phyloP scores from a whole-genome alignment of 2,888 invertebrate genomes.

The Dione juno region DNA sequence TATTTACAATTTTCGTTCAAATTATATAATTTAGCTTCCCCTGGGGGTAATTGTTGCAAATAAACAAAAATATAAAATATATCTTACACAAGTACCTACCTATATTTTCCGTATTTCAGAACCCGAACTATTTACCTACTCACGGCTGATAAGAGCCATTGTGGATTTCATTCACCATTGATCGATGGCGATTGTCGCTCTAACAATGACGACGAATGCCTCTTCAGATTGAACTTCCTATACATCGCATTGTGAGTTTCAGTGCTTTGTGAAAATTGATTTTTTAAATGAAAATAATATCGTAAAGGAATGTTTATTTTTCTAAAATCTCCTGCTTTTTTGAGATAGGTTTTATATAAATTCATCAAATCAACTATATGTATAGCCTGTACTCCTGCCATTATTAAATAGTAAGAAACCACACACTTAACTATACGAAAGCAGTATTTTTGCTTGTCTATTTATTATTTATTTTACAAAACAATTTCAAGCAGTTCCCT shows the following conservation, averaged over 20 bases:
- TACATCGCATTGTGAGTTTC: slow-evolving; percentile 47
- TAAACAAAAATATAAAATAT: too few relatives aligned
- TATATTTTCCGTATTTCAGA: slow-evolving; percentile 34
- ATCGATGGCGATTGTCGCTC: slow-evolving; percentile 66
- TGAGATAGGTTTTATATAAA: too few relatives aligned
- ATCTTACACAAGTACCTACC: too few relatives aligned
- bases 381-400: too few relatives aligned
- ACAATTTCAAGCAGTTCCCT: slow-evolving; percentile 62
- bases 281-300: slow-evolving; percentile 17
- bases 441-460: neutral
- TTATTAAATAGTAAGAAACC: too few relatives aligned
- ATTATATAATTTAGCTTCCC: too few relatives aligned
- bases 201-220: slow-evolving; percentile 72
- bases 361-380: too few relatives aligned
- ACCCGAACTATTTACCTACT: slow-evolving; percentile 52
- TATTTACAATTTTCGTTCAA: too few relatives aligned
- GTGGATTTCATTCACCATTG: slow-evolving; percentile 59
- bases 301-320: too few relatives aligned
- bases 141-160: slow-evolving; percentile 63
- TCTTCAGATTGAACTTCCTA: slow-evolving; percentile 63
- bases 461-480: slow-evolving; percentile 35
- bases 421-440: neutral
- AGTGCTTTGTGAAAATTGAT: slow-evolving; percentile 37
- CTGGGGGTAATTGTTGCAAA: too few relatives aligned
- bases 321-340: too few relatives aligned